phyloP scores from a whole-genome alignment of 1,140 invertebrate species.

The Zeugodacus cucurbitae region DNA sequence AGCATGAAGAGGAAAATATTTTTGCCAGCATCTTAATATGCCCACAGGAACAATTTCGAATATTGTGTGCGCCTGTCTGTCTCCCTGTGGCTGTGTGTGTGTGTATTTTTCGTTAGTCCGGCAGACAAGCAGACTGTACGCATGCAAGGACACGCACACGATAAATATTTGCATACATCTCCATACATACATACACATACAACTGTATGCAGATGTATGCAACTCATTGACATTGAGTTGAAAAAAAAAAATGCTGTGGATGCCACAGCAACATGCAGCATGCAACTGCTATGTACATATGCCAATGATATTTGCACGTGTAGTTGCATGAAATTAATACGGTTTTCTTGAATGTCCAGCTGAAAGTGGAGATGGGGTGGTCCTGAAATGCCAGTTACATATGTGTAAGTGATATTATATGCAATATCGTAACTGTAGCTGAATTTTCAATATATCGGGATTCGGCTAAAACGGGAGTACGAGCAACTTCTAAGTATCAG shows the following conservation, averaged over 20 bases:
- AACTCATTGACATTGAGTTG: not conserved
- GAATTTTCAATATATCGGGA: too few species aligned
- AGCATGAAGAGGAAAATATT: slow-evolving; percentile 9
- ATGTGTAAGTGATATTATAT: too few species aligned
- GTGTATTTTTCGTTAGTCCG: slow-evolving; percentile 24
- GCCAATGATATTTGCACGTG: not conserved
- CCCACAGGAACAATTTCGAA: slow-evolving; percentile 9
- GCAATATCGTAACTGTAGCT: too few species aligned
- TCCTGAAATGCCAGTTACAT: too few species aligned
- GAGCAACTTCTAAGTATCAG: too few species aligned
- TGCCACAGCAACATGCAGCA: not conserved
- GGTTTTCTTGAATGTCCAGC: not conserved
- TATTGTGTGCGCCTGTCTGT: not conserved
- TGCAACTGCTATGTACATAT: not conserved
- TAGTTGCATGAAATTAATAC: not conserved
- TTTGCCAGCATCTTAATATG: slow-evolving; percentile 6
- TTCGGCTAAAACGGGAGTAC: too few species aligned
- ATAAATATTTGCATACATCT: not conserved
- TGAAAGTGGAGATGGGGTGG: not conserved
- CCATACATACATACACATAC: not conserved
- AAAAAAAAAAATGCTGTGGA: not conserved
- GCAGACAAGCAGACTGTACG: not conserved
- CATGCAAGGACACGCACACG: slow-evolving; percentile 4
- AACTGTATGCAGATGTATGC: not conserved
- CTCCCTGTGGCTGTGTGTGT: too few species aligned